Evolutionary conservation across 2,888 invertebrate genomes (phyloP).

Genomic region (Mycogona germanica): DNA sequence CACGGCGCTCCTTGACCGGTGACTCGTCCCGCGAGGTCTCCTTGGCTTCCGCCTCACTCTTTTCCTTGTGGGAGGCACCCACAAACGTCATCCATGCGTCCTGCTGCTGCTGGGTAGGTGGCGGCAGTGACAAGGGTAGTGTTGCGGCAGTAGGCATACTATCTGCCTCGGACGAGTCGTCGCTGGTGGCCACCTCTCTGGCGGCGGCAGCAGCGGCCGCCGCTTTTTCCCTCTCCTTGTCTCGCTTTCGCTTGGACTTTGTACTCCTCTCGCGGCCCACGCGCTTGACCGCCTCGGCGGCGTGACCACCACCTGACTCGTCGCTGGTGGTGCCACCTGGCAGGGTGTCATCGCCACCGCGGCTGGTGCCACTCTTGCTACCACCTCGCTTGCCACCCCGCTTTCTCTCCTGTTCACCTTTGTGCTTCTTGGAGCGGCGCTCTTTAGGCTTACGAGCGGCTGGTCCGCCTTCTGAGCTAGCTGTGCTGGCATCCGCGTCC

Average conservation of each 20-base stretch:
- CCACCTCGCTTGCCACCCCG: too few relatives aligned
- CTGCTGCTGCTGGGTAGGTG: background rate
- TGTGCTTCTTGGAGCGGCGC: background rate
- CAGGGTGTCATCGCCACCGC: too few relatives aligned
- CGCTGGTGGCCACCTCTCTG: background rate
- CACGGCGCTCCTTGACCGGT: constrained; percentile 16
- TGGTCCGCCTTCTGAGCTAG: constrained; percentile 11
- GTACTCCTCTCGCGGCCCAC: constrained; percentile 14
- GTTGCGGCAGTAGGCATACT: too few relatives aligned
- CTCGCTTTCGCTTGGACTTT: constrained; percentile 11
- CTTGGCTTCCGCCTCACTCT: background rate
- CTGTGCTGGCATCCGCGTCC: constrained; percentile 11
- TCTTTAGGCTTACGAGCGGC: constrained; percentile 14
- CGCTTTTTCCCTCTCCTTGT: constrained; percentile 8
- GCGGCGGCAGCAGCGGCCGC: too few relatives aligned
- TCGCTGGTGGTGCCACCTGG: too few relatives aligned
- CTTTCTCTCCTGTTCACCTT: constrained; percentile 1
- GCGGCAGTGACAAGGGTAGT: too few relatives aligned
- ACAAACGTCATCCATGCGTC: background rate
- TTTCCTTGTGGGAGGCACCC: background rate
- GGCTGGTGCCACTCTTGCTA: too few relatives aligned
- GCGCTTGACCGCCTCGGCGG: too few relatives aligned
- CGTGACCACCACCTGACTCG: too few relatives aligned
- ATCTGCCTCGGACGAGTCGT: background rate
- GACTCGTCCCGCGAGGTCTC: constrained; percentile 1